Base-by-base conservation (phyloP, 2,113 vertebrate genomes). In the Motacilla alba region DNA sequence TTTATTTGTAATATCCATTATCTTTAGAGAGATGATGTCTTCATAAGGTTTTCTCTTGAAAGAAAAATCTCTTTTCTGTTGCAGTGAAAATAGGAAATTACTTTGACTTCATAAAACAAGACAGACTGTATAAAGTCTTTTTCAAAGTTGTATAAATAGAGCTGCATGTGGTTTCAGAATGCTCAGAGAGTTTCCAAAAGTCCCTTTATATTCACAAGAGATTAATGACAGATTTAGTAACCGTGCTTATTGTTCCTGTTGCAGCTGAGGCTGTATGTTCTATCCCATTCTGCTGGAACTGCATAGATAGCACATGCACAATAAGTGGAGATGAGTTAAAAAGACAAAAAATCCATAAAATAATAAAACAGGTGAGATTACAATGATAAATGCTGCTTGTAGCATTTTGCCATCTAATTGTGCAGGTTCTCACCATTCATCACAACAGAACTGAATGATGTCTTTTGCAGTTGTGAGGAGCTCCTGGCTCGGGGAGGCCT, bases 151-250 rank as follows among this genome's bases (percentile, higher is more conserved):
- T 90, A 89, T 92, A 92, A 93, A 95, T 96, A 95, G 92, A 95
- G 92, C 93, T 92, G 80, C 86, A 78, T 93, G 86, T 90, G 83
- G 80, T 89, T 97, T 96, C 89, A 89, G 76, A 97, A 74, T 72
- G 73, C 92, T 91, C 64, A 75, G 49, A 72, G 91, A 58, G 47
- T 84, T 93, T 92, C 94, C 83, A 94, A 41, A 83, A 93, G 58
- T 90, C 66, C 31, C 53, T 78, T 93, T 94, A 78, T 95, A 79
- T 95, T 94, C 78, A 60, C 85, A 63, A 50, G 92, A 91, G 85
- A 93, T 95, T 95, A 96, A 92, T 92, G 89, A 78, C 88, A 92
- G 89, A 92, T 96, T 96, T 94, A 92, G 91, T 91, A 91, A 83
- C 77, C 21, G 35, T 83, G 96, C 73, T 67, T 89, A 63, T 75